Evolutionary conservation across 35 echinoderm and acorn worm genomes (phyloP).

Genomic region (Ophiothrix spiculata): DNA sequence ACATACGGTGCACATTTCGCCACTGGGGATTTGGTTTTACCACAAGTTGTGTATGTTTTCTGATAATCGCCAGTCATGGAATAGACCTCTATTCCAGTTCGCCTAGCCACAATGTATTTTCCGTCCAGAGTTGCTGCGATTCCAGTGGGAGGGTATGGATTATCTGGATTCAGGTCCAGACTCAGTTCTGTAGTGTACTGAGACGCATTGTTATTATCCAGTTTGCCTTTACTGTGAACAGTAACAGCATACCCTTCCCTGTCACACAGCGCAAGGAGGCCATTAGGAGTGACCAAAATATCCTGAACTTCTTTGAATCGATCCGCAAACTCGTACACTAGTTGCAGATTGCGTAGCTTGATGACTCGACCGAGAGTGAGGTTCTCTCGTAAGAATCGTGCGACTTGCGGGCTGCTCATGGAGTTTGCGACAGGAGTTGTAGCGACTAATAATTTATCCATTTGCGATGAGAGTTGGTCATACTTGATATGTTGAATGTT

Average conservation of each 20-base stretch:
- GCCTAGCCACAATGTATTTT: background rate
- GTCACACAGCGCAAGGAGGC: background rate
- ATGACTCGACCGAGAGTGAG: background rate
- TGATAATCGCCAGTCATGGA: background rate
- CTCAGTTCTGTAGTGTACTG: background rate
- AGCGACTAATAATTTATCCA: background rate
- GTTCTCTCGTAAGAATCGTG: background rate
- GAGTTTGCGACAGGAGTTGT: background rate
- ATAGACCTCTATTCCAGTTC: background rate
- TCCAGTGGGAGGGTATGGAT: background rate
- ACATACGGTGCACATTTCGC: background rate
- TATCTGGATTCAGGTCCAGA: background rate
- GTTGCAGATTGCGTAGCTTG: background rate
- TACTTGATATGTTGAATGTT: background rate
- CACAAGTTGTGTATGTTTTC: background rate
- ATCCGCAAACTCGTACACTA: background rate
- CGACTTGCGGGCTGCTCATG: background rate
- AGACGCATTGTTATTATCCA: background rate
- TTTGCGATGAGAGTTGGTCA: background rate
- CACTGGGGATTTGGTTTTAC: background rate
- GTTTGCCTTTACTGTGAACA: background rate
- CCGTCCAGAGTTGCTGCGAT: background rate
- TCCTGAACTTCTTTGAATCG: background rate
- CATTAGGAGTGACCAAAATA: background rate
- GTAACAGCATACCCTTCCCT: background rate